Evolutionary conservation across 53 echinoderm and acorn worm genomes (phyloP), one percentile per base, ranked within the genome.

Genomic region (Astropecten irregularis): DNA sequence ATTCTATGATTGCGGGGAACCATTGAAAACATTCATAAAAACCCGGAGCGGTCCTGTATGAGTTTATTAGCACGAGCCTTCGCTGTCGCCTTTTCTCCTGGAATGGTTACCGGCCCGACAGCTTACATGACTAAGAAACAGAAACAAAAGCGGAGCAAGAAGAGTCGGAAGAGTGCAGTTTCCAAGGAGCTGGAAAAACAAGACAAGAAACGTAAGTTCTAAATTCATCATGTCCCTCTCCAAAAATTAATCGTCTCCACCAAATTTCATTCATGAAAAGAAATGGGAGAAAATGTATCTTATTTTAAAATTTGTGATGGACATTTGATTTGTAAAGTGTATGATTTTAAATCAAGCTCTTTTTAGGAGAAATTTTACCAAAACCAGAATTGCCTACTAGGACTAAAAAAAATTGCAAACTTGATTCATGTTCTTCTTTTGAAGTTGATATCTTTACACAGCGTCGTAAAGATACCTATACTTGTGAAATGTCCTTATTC

Each of bases 111-210:
- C 76, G 38, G 68, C 68, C 77, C 79, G 55, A 44, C 76, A 54
- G 58, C 81, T 73, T 83, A 72, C 77, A 89, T 89, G 89, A 89
- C 83, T 83, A 89, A 84, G 76, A 89, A 89, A 66, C 89, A 83
- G 67, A 89, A 89, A 84, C 72, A 73, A 50, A 89, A 84, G 48
- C 63, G 76, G 70, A 89, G 84, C 53, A 89, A 76, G 66, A 71
- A 69, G 55, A 83, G 83, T 49, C 50, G 52, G 63, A 87, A 61
- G 69, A 81, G 66, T 37, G 67, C 65, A 4, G 67, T 67, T 31
- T 36, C 66, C 40, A 87, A 87, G 79, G 77, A 87, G 68, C 79
- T 77, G 67, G 77, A 77, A 54, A 89, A 73, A 49, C 83, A 84
- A 76, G 89, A 89, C 52, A 84, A 89, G 73, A 89, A 89, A 67